Base-by-base conservation (phyloP, 64 coral and sea anemone genomes). In the Stichodactyla helianthus region DNA sequence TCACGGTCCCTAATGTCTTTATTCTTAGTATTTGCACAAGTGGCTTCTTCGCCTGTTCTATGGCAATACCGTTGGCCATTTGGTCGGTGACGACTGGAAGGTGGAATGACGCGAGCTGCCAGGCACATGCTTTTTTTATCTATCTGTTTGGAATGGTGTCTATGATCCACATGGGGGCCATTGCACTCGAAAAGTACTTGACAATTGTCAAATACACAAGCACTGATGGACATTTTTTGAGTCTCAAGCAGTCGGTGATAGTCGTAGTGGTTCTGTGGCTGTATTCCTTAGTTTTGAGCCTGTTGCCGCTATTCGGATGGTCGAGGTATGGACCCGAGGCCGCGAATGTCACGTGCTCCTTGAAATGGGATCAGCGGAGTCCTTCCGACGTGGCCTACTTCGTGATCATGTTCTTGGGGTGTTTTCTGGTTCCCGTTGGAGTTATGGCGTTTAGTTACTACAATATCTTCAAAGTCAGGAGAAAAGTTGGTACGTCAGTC, bases 111-210 rank as follows among this genome's bases (percentile, higher is more conserved):
- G 59, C 50, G 23, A 78, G 84, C 6, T 91, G 89, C 19, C 25
- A 91, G 10, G 63, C 79, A 28, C 89, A 91, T 71, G 89, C 89
- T 10, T 91, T 87, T 59, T 71, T 91, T 57, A 65, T 91, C 20
- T 87, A 86, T 28, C 50, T 87, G 6, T 86, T 91, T 70, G 84
- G 84, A 14, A 67, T 82, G 22, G 89, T 91, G 20, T 91, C 89
- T 10, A 91, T 91, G 62, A 52, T 83, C 11, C 84, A 91, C 52
- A 81, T 91, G 85, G 84, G 64, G 31, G 84, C 77, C 6, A 87
- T 91, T 68, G 79, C 89, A 17, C 19, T 61, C 13, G 89, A 86
- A 19, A 91, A 91, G 76, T 91, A 87, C 53, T 59, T 91, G 28
- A 91, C 89, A 15, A 86, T 91, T 22, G 79, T 79, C n/a, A 81